These are phyloP conservation scores for Schizopygopsis pylzovi DNA, from an alignment of 2,797 vertebrate species.

Conservation along the genomic window DNA sequence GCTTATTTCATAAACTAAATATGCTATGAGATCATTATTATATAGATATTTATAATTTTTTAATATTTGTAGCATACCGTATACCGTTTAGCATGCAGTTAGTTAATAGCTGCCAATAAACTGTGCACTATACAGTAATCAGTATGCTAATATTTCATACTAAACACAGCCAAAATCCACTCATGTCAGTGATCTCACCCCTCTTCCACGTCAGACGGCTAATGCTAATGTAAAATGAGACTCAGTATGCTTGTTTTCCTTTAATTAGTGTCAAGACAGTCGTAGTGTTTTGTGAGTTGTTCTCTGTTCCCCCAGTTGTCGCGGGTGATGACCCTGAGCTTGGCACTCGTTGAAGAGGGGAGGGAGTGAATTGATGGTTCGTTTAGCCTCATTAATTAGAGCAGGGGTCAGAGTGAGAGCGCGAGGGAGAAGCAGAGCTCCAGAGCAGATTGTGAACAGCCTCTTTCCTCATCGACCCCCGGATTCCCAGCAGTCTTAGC, in stretches of 20 bases:
- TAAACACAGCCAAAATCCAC: background rate
- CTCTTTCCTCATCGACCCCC: conserved; percentile 7
- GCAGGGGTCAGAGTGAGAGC: conserved; percentile 51
- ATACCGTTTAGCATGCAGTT: background rate
- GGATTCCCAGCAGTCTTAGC: conserved; percentile 8
- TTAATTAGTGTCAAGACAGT: conserved; percentile 47
- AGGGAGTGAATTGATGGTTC: conserved; percentile 58
- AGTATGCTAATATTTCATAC: background rate
- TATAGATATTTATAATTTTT: no score
- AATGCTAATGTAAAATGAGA: conserved; percentile 36
- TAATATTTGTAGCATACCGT: background rate
- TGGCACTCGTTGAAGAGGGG: conserved; percentile 54
- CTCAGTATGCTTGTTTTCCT: conserved; percentile 29
- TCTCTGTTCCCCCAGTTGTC: conserved; percentile 39
- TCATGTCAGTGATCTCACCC: background rate
- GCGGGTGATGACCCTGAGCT: conserved; percentile 50
- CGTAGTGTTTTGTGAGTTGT: conserved; percentile 46
- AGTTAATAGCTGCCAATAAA: background rate
- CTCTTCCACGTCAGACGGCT: conserved; percentile 1
- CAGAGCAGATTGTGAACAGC: conserved; percentile 27
- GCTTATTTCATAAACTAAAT: background rate
- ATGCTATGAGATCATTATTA: background rate
- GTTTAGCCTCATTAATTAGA: conserved; percentile 75
- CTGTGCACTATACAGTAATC: background rate
- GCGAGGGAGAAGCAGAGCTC: conserved; percentile 32